A percentile compares a stretch with the other conserved stretches of the same genome.
Conservation (phyloP, 2,888 invertebrate genomes). For the Caenorhabditis angaria region DNA sequence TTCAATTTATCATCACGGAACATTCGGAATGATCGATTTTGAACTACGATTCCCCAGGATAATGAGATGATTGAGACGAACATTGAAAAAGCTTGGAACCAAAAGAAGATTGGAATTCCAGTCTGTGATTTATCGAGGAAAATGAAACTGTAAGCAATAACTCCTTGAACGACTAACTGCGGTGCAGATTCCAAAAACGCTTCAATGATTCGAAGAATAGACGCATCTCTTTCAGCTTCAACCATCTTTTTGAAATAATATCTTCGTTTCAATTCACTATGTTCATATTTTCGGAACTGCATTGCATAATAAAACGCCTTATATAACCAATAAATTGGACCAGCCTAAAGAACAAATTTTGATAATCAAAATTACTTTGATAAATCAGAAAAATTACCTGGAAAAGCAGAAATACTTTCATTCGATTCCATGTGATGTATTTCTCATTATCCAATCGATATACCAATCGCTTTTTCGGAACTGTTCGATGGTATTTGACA, state of each 20-base stretch:
- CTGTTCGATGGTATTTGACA: background rate
- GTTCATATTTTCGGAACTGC: conserved; percentile 19
- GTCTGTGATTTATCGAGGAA: conserved; percentile 20
- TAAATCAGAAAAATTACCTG: background rate
- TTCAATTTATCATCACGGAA: conserved; percentile 59
- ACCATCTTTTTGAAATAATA: conserved; percentile 52
- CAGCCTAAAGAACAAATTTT: conserved; percentile 38
- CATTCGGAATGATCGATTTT: conserved; percentile 61
- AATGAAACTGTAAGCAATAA: conserved; percentile 28
- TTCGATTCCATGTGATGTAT: background rate
- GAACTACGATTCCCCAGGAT: conserved; percentile 60
- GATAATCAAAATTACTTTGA: background rate
- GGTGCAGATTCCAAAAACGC: conserved; percentile 64
- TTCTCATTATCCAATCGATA: background rate
- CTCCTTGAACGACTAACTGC: conserved; percentile 61
- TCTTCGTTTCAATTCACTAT: conserved; percentile 23
- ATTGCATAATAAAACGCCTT: conserved; percentile 48
- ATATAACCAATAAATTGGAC: conserved; percentile 57
- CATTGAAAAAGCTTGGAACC: conserved; percentile 51
- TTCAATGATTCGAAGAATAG: conserved; percentile 54
- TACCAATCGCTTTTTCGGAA: background rate
- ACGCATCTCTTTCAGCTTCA: conserved; percentile 62
- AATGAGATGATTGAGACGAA: conserved; percentile 54
- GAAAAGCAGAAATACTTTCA: background rate
- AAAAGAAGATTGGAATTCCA: conserved; percentile 36